Conservation (phyloP, 2,113 vertebrate species). For the Eclectus roratus region DNA sequence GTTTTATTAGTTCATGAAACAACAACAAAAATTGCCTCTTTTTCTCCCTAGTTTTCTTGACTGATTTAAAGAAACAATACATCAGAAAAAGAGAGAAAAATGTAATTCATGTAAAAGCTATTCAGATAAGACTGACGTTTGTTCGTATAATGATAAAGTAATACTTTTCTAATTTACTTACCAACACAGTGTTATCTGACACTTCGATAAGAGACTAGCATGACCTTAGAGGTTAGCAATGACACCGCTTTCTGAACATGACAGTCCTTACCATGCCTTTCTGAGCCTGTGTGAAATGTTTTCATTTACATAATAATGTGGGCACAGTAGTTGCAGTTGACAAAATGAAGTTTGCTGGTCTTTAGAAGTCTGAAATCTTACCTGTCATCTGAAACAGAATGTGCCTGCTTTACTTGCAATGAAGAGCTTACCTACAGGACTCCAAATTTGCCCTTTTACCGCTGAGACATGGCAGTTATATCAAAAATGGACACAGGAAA, state of each 20-base stretch:
- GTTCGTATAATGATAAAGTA: constrained; percentile 49
- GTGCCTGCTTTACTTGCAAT: background rate
- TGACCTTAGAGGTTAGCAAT: constrained; percentile 74
- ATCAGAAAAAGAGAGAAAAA: constrained; percentile 3
- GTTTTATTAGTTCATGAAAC: background rate
- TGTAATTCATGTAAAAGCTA: background rate
- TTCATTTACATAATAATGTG: constrained; percentile 16
- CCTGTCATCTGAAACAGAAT: background rate
- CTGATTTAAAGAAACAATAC: background rate
- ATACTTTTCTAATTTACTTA: constrained; percentile 60
- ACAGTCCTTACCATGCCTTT: constrained; percentile 8
- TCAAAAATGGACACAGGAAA: background rate
- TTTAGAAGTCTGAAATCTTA: background rate
- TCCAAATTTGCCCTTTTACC: background rate
- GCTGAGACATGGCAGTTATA: background rate
- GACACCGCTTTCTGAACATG: constrained; percentile 34
- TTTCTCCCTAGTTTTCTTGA: background rate
- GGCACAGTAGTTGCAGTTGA: background rate
- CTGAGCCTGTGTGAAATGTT: constrained; percentile 25
- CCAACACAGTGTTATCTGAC: constrained; percentile 67
- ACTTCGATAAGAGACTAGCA: constrained; percentile 73
- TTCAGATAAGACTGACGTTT: constrained; percentile 30
- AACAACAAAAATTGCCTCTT: background rate
- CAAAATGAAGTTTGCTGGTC: constrained; percentile 12
- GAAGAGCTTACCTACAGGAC: background rate